Percentiles rank a stretch among this genome's conserved stretches.
Evolutionary conservation across 1,140 invertebrate species (phyloP).

Genomic region (Polypedilum vanderplanki): DNA sequence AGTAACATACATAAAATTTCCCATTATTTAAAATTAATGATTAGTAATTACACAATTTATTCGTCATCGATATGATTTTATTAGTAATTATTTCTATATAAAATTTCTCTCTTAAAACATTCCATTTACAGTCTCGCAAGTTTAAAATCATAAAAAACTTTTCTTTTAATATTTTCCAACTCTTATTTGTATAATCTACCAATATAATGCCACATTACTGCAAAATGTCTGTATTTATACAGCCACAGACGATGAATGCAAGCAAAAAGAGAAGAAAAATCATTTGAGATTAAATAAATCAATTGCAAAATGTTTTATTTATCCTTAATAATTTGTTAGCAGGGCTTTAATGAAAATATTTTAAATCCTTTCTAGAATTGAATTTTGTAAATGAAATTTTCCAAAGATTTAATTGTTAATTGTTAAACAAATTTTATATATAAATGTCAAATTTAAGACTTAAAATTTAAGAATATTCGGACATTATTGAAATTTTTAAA

Average conservation of each 20-base stretch:
- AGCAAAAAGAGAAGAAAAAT: not conserved
- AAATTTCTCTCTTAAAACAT: not conserved
- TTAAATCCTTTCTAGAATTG: too few species aligned
- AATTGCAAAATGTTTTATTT: not conserved
- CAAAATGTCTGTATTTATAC: conserved; percentile 24
- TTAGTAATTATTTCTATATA: not conserved
- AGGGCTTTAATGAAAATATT: too few species aligned
- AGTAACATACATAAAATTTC: not conserved
- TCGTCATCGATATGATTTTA: conserved; percentile 4
- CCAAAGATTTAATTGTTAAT: too few species aligned
- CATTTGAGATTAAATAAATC: conserved; percentile 21
- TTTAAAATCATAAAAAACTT: not conserved
- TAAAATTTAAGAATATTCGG: too few species aligned
- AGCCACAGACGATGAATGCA: not conserved
- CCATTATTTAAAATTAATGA: conserved; percentile 19
- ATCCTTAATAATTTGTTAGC: too few species aligned
- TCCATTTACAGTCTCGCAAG: too few species aligned
- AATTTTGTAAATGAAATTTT: too few species aligned
- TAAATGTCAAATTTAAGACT: too few species aligned
- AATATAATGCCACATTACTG: conserved; percentile 10
- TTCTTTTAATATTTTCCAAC: too few species aligned
- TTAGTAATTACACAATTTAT: conserved; percentile 14
- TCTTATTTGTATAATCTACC: not conserved
- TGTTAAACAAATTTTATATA: too few species aligned
- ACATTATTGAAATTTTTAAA: too few species aligned